Conservation (phyloP, 2,113 vertebrate species). For the Thryonomys swinderianus region DNA sequence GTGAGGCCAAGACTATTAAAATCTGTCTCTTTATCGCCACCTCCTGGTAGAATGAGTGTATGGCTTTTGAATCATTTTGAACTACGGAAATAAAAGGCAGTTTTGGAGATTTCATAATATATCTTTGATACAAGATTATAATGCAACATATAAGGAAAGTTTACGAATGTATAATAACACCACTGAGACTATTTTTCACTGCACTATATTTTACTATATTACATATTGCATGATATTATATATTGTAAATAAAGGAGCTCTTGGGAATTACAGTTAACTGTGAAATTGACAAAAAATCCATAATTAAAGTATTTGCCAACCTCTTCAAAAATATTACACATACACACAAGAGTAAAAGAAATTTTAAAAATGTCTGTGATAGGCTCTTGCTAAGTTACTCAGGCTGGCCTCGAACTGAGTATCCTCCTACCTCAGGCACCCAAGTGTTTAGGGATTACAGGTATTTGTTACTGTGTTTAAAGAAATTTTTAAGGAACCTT, state of each 20-base stretch:
- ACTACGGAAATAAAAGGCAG: not conserved
- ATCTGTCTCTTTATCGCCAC: not conserved
- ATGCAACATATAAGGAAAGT: not conserved
- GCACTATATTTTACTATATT: not conserved
- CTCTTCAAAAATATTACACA: not conserved
- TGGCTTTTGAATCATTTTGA: not conserved
- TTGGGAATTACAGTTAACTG: not conserved
- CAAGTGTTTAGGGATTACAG: not conserved
- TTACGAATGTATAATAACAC: not conserved
- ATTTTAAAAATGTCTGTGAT: not conserved
- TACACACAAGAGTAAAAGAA: not conserved
- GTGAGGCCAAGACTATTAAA: not conserved
- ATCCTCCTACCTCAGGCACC: not conserved
- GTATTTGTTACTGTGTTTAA: not conserved
- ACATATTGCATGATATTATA: not conserved
- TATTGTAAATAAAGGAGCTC: not conserved
- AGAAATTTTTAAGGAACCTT: not conserved
- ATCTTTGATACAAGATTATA: not conserved
- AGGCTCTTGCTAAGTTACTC: not conserved
- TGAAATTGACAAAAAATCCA: not conserved
- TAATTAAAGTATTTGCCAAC: not conserved
- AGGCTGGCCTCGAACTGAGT: not conserved
- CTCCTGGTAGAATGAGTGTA: slow-evolving; percentile 17
- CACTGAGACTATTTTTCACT: not conserved
- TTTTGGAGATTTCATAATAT: not conserved